Base-by-base conservation (phyloP, 2,113 vertebrate species). In the Chaetura pelagica region DNA sequence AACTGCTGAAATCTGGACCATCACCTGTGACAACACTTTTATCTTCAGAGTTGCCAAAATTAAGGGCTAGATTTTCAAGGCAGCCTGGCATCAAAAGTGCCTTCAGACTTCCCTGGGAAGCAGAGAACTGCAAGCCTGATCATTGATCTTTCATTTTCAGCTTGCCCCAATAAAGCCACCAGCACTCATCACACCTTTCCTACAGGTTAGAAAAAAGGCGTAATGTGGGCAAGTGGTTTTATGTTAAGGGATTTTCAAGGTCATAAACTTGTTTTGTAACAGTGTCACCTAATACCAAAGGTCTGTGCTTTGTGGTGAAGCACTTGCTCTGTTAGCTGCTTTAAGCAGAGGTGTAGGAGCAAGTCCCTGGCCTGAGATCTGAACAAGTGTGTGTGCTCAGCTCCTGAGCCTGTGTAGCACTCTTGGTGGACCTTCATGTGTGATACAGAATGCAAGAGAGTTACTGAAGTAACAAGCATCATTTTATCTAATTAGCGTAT, bases 11-110 rank as follows among this genome's bases (percentile, higher is more conserved):
- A 89, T 32, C 64, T 92, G 76, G 48, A 83, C 78, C 35, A 23
- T 12, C 75, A 80, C 35, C 59, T 69, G 24, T 17, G 77, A 54
- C 85, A 89, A 12, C 9, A 22, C 23, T 88, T 87, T 11, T 42
- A 6, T 59, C 82, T 88, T 86, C 61, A 57, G 59, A 24, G 20
- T 5, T 77, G 42, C 20, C 63, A 74, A 18, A 89, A 85, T 68
- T 52, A 94, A 76, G 55, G 30, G 35, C 58, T 66, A 61, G 21
- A 23, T 87, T 91, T 95, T 93, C 63, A 66, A 80, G 93, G 75
- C 27, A 73, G 51, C 42, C 76, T 27, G 8, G 58, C 82, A 61
- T 46, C 62, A 29, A 24, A 57, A 46, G 15, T 11, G 24, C 52
- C 77, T 75, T 71, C 58, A 68, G 76, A 62, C n/a, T 77, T 89